Conservation (phyloP, 2,888 invertebrate genomes). For the Syrista parreyssii region DNA sequence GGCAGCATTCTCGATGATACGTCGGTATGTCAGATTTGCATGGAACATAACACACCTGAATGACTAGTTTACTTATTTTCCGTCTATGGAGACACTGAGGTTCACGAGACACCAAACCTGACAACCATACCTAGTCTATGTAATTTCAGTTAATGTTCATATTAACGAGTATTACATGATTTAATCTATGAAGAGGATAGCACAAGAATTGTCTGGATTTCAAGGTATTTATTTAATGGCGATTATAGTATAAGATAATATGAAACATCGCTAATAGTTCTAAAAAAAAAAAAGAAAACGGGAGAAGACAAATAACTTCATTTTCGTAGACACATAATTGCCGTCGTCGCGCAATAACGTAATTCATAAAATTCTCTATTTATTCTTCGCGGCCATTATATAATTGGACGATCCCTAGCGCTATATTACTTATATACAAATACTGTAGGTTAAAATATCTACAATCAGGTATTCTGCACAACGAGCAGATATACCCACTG, state of each 20-base stretch:
- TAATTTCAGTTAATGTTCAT: neutral
- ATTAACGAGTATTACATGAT: neutral
- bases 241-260: conserved; percentile 37
- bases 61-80: no score
- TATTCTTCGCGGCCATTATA: neutral
- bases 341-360: neutral
- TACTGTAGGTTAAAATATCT: conserved; percentile 34
- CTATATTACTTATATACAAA: conserved; percentile 34
- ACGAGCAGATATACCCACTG: conserved; percentile 18
- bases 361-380: neutral
- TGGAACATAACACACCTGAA: no score
- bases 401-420: neutral
- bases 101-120: neutral
- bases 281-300: neutral
- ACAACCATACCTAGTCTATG: neutral
- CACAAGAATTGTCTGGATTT: neutral
- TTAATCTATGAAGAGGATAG: neutral
- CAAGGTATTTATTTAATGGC: conserved; percentile 36
- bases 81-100: no score
- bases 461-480: conserved; percentile 17
- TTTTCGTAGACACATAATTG: neutral
- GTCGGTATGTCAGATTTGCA: neutral
- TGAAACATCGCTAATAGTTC: conserved; percentile 24
- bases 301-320: neutral
- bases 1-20: neutral